Evolutionary conservation across 1,140 invertebrate species (phyloP).

Genomic region (Drosophila navojoa): DNA sequence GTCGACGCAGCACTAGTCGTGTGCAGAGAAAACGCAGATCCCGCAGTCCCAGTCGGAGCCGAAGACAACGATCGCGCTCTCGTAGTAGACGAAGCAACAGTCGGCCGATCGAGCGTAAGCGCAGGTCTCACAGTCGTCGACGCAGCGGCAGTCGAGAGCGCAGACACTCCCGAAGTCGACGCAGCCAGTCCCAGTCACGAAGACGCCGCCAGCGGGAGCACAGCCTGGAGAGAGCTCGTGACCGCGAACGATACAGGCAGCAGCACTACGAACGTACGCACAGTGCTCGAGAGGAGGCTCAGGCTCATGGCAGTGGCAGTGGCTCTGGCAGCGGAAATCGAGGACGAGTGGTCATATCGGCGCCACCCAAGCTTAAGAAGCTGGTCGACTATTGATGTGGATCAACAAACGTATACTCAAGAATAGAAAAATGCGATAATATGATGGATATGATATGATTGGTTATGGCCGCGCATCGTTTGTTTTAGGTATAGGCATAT

Average conservation of each 20-base stretch:
- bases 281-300: conserved; percentile 43
- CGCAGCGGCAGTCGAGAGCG: conserved; percentile 65
- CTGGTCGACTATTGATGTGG: conserved; percentile 75
- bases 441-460: neutral
- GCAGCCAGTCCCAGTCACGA: conserved; percentile 55
- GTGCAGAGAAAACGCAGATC: conserved; percentile 50
- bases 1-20: conserved; percentile 52
- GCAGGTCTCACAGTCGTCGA: conserved; percentile 52
- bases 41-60: conserved; percentile 55
- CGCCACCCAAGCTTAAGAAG: conserved; percentile 81
- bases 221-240: conserved; percentile 56
- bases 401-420: conserved; percentile 24
- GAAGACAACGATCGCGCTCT: conserved; percentile 56
- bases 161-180: conserved; percentile 51
- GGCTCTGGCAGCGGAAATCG: conserved; percentile 54
- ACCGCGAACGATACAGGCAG: conserved; percentile 59
- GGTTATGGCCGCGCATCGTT: conserved; percentile 36
- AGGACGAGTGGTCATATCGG: conserved; percentile 75
- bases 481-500: conserved; percentile 42
- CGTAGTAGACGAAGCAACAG: conserved; percentile 48
- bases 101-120: conserved; percentile 47
- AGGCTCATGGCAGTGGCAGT: conserved; percentile 35
- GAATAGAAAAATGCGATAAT: conserved; percentile 1
- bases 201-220: conserved; percentile 59
- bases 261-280: conserved; percentile 54